phyloP scores from a whole-genome alignment of 2,888 invertebrate genomes.

The Syritta pipiens region DNA sequence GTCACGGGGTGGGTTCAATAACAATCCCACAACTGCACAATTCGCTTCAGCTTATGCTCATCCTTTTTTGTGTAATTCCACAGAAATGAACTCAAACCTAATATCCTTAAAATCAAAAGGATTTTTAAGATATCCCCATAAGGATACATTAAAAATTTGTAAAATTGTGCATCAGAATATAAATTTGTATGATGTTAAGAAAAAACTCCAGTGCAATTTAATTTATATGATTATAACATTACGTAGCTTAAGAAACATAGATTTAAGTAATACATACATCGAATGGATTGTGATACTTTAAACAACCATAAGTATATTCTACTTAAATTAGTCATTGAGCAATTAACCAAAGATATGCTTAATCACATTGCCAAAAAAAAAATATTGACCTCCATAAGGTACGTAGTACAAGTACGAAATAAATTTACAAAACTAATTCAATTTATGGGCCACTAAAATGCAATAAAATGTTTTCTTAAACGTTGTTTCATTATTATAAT shows the following conservation, averaged over 20 bases:
- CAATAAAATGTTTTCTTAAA: too few species aligned
- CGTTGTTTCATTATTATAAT: too few species aligned
- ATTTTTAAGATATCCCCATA: not conserved
- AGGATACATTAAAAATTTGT: not conserved
- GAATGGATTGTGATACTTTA: not conserved
- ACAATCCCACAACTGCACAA: constrained; percentile 13
- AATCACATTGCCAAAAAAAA: not conserved
- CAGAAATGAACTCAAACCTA: constrained; percentile 8
- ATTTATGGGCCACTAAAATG: too few species aligned
- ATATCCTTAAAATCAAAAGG: not conserved
- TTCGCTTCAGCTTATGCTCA: constrained; percentile 15
- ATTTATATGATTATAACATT: too few species aligned
- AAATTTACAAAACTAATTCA: too few species aligned
- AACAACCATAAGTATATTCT: constrained; percentile 5
- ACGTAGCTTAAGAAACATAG: not conserved
- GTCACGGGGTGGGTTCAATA: constrained; percentile 1
- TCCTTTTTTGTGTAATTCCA: not conserved
- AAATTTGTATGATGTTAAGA: not conserved
- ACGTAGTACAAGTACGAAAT: too few species aligned
- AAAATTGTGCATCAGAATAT: not conserved
- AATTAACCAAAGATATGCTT: not conserved
- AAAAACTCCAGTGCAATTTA: too few species aligned
- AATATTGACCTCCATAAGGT: too few species aligned
- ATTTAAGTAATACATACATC: not conserved
- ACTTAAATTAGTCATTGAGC: not conserved